These are phyloP conservation scores for Sebastes glaucus DNA, from an alignment of 2,797 vertebrate genomes.

Conservation along the genomic window DNA sequence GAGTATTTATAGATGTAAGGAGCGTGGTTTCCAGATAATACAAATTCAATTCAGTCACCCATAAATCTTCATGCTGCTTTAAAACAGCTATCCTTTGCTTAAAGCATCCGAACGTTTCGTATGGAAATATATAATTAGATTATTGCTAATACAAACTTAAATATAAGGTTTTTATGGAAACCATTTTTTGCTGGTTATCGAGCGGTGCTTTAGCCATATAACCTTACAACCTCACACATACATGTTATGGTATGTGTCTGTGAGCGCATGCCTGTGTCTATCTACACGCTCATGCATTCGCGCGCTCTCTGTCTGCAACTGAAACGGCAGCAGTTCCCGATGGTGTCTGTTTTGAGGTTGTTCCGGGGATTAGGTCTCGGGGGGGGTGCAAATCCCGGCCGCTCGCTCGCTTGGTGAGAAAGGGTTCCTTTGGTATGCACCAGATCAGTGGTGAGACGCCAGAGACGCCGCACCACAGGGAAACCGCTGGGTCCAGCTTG, in stretches of 20 bases:
- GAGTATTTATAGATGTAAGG: neutral
- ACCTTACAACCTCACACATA: neutral
- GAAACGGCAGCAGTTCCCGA: constrained; percentile 69
- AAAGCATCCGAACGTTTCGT: neutral
- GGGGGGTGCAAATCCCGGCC: constrained; percentile 80
- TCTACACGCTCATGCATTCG: constrained; percentile 1
- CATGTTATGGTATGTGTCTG: neutral
- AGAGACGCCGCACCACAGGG: constrained; percentile 59
- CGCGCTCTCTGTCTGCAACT: constrained; percentile 31
- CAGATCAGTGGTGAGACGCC: constrained; percentile 78
- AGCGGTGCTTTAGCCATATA: neutral
- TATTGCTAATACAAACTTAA: neutral
- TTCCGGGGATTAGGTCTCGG: constrained; percentile 82
- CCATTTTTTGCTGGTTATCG: neutral
- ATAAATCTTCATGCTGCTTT: neutral
- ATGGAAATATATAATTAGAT: neutral
- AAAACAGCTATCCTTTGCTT: neutral
- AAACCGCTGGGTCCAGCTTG: constrained; percentile 26
- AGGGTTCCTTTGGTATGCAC: constrained; percentile 83
- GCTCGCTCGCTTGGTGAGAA: constrained; percentile 81
- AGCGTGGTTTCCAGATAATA: neutral
- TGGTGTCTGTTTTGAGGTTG: constrained; percentile 82
- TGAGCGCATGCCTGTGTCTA: constrained; percentile 1
- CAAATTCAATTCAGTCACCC: neutral
- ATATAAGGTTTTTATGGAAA: neutral